These are phyloP conservation scores for Solea solea DNA, from an alignment of 2,113 vertebrate genomes.

Conservation along the genomic window DNA sequence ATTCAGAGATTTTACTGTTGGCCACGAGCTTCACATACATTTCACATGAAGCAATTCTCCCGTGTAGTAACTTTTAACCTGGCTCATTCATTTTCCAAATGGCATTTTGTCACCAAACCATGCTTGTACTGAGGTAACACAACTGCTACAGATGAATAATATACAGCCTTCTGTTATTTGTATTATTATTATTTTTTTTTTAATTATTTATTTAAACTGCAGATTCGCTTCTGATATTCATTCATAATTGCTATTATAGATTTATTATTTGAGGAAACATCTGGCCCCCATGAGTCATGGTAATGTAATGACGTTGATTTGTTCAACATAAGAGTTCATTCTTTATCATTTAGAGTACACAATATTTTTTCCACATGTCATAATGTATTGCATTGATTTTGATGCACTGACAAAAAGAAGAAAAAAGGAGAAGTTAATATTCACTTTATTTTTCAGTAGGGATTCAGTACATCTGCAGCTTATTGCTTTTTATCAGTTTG, in stretches of 20 bases:
- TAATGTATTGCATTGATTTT: constrained; percentile 48
- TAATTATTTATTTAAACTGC: constrained; percentile 12
- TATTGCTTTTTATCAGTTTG: constrained; percentile 23
- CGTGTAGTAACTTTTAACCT: constrained; percentile 69
- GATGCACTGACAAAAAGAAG: constrained; percentile 30
- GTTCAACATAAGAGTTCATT: constrained; percentile 35
- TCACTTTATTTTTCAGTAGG: constrained; percentile 43
- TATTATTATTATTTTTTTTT: constrained; percentile 9
- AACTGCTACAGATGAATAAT: constrained; percentile 71
- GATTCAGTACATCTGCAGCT: constrained; percentile 32
- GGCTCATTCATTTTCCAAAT: constrained; percentile 72
- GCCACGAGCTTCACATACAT: constrained; percentile 68
- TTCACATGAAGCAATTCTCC: constrained; percentile 63
- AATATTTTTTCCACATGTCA: constrained; percentile 48
- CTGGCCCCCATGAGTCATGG: constrained; percentile 11
- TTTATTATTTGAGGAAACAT: constrained; percentile 52
- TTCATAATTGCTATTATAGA: constrained; percentile 68
- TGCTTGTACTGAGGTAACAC: constrained; percentile 47
- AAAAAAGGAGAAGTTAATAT: constrained; percentile 19
- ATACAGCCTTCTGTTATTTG: constrained; percentile 44
- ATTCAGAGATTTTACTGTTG: constrained; percentile 67
- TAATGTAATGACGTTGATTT: constrained; percentile 43
- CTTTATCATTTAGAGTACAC: constrained; percentile 41
- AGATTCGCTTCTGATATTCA: constrained; percentile 60
- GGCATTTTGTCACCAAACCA: constrained; percentile 65